Evolutionary conservation across 2,113 vertebrate genomes (phyloP), one percentile per base, ranked within the genome.

Genomic region (Circaetus cinerascens): DNA sequence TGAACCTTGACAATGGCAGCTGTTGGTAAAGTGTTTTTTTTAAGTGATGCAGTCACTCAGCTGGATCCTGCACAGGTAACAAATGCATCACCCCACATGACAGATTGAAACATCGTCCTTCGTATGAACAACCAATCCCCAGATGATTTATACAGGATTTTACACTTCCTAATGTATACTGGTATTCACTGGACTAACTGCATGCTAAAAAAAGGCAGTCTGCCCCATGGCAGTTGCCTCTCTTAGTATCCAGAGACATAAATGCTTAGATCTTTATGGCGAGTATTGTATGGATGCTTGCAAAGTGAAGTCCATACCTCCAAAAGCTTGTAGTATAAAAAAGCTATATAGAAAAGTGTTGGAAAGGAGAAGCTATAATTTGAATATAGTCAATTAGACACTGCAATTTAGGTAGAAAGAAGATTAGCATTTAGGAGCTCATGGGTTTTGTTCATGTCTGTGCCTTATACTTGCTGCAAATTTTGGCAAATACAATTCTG

Each of bases 291-390:
- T 10, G 12, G 41, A 36, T 19, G 45, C 43, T 40, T 75, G 53
- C 27, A 30, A 40, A 68, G 29, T 48, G 27, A 71, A 55, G 6
- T 43, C 36, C 20, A 4, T 69, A 27, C 43, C 38, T 69, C 38
- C 50, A 72, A 41, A 77, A 64, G 9, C 32, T 43, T 66, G 7
- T 38, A 22, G 16, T 34, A 15, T 23, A 19, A 53, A 50, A 56
- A 32, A 76, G 2, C 16, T 67, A 1, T 15, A 3, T 55, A 20
- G 30, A 50, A 66, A 34, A 60, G 8, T 0, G 0, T 71, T 75
- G 41, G 32, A 5, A 36, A 66, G 34, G 43, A 66, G n/a, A 41
- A 73, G 26, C 29, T 30, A 2, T 60, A 27, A 51, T 51, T 82
- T 50, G 26, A 43, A 15, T 20, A 16, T 34, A 27, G 62, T 40